Percentiles rank a stretch among this genome's conserved stretches.
Conservation (phyloP, 2,888 invertebrate species). For the Idaea biselata region DNA sequence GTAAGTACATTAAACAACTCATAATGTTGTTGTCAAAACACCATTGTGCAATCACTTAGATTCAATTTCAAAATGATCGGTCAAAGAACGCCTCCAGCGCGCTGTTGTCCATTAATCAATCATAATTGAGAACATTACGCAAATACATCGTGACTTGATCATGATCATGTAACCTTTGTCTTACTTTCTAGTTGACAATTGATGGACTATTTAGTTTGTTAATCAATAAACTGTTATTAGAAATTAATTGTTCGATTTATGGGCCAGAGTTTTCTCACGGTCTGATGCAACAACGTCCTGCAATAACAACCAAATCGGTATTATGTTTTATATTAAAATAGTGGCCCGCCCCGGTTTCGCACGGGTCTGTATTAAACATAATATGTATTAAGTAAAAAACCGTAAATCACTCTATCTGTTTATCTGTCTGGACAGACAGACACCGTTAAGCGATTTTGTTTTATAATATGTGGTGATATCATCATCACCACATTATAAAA, state of each 20-base stretch:
- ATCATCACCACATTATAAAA: too few relatives aligned
- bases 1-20: neutral
- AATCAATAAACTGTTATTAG: neutral
- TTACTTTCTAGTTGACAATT: conserved; percentile 30
- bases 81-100: neutral
- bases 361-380: too few relatives aligned
- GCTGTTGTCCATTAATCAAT: conserved; percentile 19
- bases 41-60: neutral
- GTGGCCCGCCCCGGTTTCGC: too few relatives aligned
- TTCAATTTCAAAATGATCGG: neutral
- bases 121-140: conserved; percentile 26
- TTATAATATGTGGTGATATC: too few relatives aligned
- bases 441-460: too few relatives aligned
- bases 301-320: neutral
- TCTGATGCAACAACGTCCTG: neutral
- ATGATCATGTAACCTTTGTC: conserved; percentile 29
- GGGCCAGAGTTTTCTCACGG: neutral
- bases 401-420: too few relatives aligned
- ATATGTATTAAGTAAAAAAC: too few relatives aligned
- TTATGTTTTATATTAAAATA: too few relatives aligned
- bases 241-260: neutral
- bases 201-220: conserved; percentile 3
- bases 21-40: neutral
- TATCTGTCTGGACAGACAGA: too few relatives aligned
- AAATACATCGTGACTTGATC: conserved; percentile 28